These are phyloP conservation scores for Dendropsophus ebraccatus DNA, from an alignment of 2,113 vertebrate genomes.

Conservation along the genomic window DNA sequence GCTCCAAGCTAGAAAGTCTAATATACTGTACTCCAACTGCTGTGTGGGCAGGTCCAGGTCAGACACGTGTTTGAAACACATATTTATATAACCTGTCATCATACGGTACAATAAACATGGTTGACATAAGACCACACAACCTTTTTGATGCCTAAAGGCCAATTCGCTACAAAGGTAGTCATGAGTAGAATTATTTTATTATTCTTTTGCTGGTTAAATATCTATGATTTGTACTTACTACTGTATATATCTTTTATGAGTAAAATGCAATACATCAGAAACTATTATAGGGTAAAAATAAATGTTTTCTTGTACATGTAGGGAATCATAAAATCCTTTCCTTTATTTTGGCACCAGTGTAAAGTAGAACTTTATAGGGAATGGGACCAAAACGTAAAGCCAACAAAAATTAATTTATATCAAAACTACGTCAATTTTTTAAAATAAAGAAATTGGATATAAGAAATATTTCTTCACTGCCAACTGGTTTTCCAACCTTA, in stretches of 20 bases:
- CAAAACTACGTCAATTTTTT: constrained; percentile 52
- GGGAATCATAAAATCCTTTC: constrained; percentile 40
- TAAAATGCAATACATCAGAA: not conserved
- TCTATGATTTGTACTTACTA: not conserved
- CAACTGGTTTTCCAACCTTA: constrained; percentile 48
- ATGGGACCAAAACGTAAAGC: constrained; percentile 18
- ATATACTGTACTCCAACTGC: not conserved
- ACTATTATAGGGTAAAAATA: not conserved
- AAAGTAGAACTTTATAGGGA: constrained; percentile 35
- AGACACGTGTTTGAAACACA: no score
- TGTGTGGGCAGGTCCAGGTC: not conserved
- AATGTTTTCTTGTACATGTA: constrained; percentile 22
- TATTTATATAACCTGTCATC: no score
- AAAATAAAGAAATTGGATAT: constrained; percentile 50
- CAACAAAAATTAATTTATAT: constrained; percentile 56
- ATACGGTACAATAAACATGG: no score
- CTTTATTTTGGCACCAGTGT: constrained; percentile 27
- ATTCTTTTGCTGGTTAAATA: not conserved
- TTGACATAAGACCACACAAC: not conserved
- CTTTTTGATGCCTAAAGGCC: not conserved
- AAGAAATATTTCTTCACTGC: constrained; percentile 41
- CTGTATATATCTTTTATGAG: not conserved
- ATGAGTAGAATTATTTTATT: not conserved
- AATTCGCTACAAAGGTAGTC: not conserved
- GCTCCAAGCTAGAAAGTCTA: not conserved